Evolutionary conservation across 2,113 vertebrate species (phyloP).

Genomic region (Poeciliopsis turrubarensis): DNA sequence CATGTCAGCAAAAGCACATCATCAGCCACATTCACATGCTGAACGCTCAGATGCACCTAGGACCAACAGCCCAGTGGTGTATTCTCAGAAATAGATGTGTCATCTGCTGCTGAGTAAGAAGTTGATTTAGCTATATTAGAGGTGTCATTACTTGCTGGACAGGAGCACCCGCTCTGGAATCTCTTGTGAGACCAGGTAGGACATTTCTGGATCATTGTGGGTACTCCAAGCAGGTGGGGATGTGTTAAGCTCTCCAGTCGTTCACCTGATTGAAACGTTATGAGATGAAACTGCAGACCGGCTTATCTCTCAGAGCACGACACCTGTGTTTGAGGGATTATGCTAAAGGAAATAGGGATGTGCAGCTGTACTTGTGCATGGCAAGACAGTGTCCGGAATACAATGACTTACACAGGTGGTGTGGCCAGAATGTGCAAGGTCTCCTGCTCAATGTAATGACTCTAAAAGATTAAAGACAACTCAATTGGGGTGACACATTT

Average conservation of each 20-base stretch:
- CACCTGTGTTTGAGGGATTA: conserved; percentile 64
- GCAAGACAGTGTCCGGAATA: conserved; percentile 58
- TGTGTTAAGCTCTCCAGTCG: conserved; percentile 26
- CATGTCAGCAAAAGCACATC: conserved; percentile 67
- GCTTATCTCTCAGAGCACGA: conserved; percentile 53
- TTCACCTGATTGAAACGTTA: conserved; percentile 51
- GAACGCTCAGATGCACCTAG: conserved; percentile 32
- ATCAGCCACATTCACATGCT: conserved; percentile 30
- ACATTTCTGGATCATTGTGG: conserved; percentile 35
- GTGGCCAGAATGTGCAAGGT: conserved; percentile 51
- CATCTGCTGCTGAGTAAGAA: conserved; percentile 36
- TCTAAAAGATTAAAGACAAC: conserved; percentile 41
- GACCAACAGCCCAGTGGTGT: conserved; percentile 17
- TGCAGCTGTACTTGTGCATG: conserved; percentile 49
- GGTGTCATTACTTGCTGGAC: conserved; percentile 19
- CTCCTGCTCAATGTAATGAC: conserved; percentile 32
- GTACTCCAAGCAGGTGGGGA: conserved; percentile 22
- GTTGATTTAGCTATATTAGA: conserved; percentile 41
- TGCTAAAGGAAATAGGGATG: conserved; percentile 26
- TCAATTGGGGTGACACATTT: conserved; percentile 22
- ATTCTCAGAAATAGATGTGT: conserved; percentile 27
- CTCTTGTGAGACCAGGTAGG: conserved; percentile 64
- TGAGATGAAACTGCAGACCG: conserved; percentile 55
- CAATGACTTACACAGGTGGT: conserved; percentile 60
- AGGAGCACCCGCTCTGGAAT: conserved; percentile 42